Base-by-base conservation (phyloP, 2,797 vertebrate genomes). In the Knipowitschia caucasica region DNA sequence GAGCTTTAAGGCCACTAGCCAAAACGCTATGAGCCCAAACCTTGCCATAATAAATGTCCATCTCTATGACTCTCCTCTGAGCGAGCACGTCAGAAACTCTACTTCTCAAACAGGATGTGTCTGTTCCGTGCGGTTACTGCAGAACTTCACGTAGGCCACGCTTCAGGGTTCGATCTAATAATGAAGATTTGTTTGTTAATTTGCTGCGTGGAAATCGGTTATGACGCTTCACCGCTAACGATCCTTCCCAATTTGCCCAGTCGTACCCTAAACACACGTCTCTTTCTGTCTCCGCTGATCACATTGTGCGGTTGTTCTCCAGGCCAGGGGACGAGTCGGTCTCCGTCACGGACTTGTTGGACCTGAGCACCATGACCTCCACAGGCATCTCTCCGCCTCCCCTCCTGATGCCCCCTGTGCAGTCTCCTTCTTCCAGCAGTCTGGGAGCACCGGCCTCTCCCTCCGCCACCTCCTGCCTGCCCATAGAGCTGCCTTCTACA, bases 301-400 rank as follows among this genome's bases (percentile, higher is more conserved):
- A 7, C 54, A 21, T 4, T 60, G 9, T 40, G 24, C 17, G 10
- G 23, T 34, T 36, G 52, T 52, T 17, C 42, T 53, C 30, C 2
- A 95, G 93, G 62, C 90, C 86, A 11, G 85, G 86, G 40, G 93
- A 94, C 18, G 94, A 95, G 18, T 88, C 86, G 0, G 75, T 91
- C 53, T 91, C 89, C 0, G 87, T 92, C 50, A 88, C 89, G 3
- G 93, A 95, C 31, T 83, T 92, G 20, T 78, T 93, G 0, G 94
- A 94, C 62, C 81, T 94, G 50, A 86, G 85, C 77, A 89, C 88
- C 0, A 91, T 90, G 56, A 84, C 87, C 12, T 86, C 78, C 33
- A 0, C 76, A 20, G 85, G 81, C 55, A 66, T 69, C 84, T 34
- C 90, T 77, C 81, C 82, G 2, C 79, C 78, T 2, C 80, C 76